Evolutionary conservation across 2,888 invertebrate genomes (phyloP), one percentile per base, ranked within the genome.

Genomic region (Ochlodes sylvanus): DNA sequence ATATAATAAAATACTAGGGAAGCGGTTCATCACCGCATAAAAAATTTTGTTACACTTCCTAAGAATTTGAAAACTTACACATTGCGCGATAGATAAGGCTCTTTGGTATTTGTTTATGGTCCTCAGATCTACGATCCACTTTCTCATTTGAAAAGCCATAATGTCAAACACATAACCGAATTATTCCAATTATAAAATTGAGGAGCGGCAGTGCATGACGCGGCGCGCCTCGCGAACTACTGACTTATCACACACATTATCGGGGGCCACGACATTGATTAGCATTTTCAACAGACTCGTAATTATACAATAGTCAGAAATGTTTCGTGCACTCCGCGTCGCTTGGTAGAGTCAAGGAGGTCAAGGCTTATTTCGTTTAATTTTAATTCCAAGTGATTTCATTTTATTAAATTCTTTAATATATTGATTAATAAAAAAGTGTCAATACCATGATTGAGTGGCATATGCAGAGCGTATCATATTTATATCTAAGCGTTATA

Each of bases 91-190:
- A 42, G 80, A 72, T 73, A 82, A 78, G 42, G 86, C 71, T 63
- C 80, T 82, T 38, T 82, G 83, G 75, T 78, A 84, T 71, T 85
- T 84, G 67, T 80, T 87, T 17, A 87, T 71, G 76, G 76, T 84
- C 74, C 79, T 85, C 42, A 88, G 68, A 72, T 85, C 87, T 72
- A 83, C 76, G n/a, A 86, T 69, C 79, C 84, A 89, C 73, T 83
- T 87, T 76, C 88, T 84, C 65, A 89, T 78, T 57, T 88, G 76
- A 69, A 89, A 83, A 65, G 89, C 86, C 92, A 93, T 92, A 63
- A 21, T 77, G 38, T 69, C 19, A 68, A 52, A 62, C 63, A 69
- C 71, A 66, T 73, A 63, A 69, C 68, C 21, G 47, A 42, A 54
- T 56, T 62, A 60, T 19, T 55, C 32, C 38, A 15, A 63, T 63